Percentiles rank a stretch among this genome's conserved stretches.
Evolutionary conservation across 1,140 invertebrate species (phyloP).

Genomic region (Drosophila ananassae): DNA sequence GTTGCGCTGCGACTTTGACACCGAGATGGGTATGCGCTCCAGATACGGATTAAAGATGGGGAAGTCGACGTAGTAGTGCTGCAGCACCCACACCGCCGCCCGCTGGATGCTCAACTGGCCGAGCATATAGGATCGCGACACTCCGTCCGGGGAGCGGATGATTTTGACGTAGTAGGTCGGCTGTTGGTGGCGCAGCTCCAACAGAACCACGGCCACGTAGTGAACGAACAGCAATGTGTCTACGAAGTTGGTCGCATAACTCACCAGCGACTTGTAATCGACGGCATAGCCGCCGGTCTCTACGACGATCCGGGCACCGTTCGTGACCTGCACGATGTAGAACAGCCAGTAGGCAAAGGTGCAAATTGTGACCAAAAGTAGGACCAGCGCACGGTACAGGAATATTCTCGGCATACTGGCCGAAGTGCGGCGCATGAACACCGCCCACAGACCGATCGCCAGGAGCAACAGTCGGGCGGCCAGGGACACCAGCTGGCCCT

Average conservation of each 20-base stretch:
- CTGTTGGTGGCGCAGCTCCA: slow-evolving; percentile 96
- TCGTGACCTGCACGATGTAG: slow-evolving; percentile 95
- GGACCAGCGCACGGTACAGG: slow-evolving; percentile 93
- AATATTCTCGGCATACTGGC: slow-evolving; percentile 97
- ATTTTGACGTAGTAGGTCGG: slow-evolving; percentile 96
- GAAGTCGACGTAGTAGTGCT: slow-evolving; percentile 98
- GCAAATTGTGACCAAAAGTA: slow-evolving; percentile 95
- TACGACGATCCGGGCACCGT: slow-evolving; percentile 90
- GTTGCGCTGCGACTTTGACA: slow-evolving; percentile 91
- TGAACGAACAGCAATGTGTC: slow-evolving; percentile 98
- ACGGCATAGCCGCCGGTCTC: slow-evolving; percentile 90
- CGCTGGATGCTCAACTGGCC: slow-evolving; percentile 97
- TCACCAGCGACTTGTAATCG: slow-evolving; percentile 93
- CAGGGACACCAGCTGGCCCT: slow-evolving; percentile 94
- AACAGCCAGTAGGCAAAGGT: slow-evolving; percentile 99
- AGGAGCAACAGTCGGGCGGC: slow-evolving; percentile 96
- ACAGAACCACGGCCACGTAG: slow-evolving; percentile 95
- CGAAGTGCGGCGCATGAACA: slow-evolving; percentile 90
- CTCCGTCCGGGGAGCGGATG: slow-evolving; percentile 97
- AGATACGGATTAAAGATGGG: slow-evolving; percentile 98
- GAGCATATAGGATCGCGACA: slow-evolving; percentile 92
- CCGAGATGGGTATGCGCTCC: slow-evolving; percentile 91
- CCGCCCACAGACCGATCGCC: slow-evolving; percentile 96
- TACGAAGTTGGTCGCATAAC: slow-evolving; percentile 94
- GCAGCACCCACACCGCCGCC: slow-evolving; percentile 96